These are phyloP conservation scores for Bradypodion pumilum DNA, from an alignment of 2,797 vertebrate species.

Conservation along the genomic window DNA sequence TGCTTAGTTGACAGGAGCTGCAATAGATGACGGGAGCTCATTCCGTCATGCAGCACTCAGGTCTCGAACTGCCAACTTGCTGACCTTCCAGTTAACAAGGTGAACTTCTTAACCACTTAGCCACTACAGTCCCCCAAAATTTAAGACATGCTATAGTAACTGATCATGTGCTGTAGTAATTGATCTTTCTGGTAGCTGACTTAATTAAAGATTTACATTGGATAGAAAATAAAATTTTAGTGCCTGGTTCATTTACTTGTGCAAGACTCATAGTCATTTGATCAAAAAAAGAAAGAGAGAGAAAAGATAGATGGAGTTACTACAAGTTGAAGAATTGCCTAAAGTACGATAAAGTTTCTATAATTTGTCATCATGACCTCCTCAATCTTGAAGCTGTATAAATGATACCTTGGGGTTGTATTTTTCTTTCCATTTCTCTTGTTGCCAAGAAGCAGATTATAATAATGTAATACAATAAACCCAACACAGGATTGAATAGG, in stretches of 20 bases:
- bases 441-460: conserved; percentile 37
- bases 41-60: too few species aligned
- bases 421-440: conserved; percentile 25
- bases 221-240: conserved; percentile 47
- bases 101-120: too few species aligned
- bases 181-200: neutral
- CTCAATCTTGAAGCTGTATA: conserved; percentile 52
- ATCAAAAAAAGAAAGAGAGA: too few species aligned
- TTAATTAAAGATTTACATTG: conserved; percentile 25
- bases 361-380: conserved; percentile 60
- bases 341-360: conserved; percentile 50
- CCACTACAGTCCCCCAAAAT: neutral
- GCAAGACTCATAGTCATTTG: conserved; percentile 53
- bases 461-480: conserved; percentile 37
- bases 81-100: too few species aligned
- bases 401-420: conserved; percentile 55
- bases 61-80: too few species aligned
- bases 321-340: conserved; percentile 58
- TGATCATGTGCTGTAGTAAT: conserved; percentile 27
- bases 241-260: conserved; percentile 54
- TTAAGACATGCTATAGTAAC: conserved; percentile 16
- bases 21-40: too few species aligned
- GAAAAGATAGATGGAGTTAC: conserved; percentile 54
- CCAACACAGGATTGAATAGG: conserved; percentile 45
- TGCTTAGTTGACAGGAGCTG: too few species aligned